phyloP scores from a whole-genome alignment of 2,113 vertebrate species.

The Struthidea cinerea region DNA sequence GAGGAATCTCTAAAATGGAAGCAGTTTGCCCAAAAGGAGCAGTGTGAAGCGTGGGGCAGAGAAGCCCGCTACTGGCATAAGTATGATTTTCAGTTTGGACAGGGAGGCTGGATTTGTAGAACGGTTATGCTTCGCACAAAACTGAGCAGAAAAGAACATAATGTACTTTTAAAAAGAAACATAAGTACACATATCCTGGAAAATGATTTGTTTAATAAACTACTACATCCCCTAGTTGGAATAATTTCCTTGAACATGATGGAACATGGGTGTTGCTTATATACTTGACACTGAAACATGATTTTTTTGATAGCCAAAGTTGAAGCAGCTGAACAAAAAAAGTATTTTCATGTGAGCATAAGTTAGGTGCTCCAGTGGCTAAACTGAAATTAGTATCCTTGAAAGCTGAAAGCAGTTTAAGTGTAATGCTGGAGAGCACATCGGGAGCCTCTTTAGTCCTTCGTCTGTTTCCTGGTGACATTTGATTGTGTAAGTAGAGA shows the following conservation, averaged over 20 bases:
- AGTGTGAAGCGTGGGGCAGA: not conserved
- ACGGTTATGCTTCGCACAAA: not conserved
- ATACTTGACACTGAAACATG: not conserved
- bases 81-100: not conserved
- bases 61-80: not conserved
- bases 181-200: conserved; percentile 28
- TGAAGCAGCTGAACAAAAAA: not conserved
- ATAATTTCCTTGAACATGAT: conserved; percentile 31
- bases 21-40: not conserved
- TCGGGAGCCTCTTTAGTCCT: not conserved
- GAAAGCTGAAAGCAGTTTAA: not conserved
- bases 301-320: not conserved
- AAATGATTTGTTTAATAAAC: conserved; percentile 60
- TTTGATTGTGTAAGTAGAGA: not conserved
- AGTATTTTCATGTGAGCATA: not conserved
- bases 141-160: conserved; percentile 18
- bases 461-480: not conserved
- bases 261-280: conserved; percentile 5
- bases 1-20: not conserved
- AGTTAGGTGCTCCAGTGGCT: not conserved
- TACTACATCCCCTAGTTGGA: conserved; percentile 25
- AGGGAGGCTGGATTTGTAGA: not conserved
- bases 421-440: not conserved
- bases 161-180: not conserved
- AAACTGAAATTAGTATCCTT: not conserved